Conservation (phyloP, 2,113 vertebrate species). For the Rhynchopsitta pachyrhyncha region DNA sequence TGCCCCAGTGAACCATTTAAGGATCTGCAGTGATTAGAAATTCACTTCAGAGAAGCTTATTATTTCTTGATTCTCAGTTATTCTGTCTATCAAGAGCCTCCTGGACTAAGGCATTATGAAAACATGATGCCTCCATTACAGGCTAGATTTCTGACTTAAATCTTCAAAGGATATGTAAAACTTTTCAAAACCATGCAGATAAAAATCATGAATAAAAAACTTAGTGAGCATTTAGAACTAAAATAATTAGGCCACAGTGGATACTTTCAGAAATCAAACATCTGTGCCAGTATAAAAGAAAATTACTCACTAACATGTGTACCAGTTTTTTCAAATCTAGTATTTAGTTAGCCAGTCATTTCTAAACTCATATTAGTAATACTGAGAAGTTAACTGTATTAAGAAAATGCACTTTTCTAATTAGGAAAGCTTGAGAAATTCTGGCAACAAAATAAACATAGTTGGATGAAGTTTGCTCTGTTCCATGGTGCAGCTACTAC, state of each 20-base stretch:
- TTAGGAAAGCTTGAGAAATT: neutral
- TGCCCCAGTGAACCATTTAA: constrained; percentile 54
- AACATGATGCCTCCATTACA: constrained; percentile 66
- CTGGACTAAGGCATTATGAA: constrained; percentile 58
- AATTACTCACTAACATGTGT: constrained; percentile 45
- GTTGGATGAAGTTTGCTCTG: neutral
- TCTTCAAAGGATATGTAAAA: constrained; percentile 60
- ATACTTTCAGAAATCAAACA: constrained; percentile 57
- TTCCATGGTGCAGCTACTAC: neutral
- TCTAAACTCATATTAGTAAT: constrained; percentile 2
- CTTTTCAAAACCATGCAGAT: constrained; percentile 48
- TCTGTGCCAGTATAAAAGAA: constrained; percentile 32
- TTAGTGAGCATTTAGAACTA: constrained; percentile 66
- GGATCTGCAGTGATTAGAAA: constrained; percentile 71
- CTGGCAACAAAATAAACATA: neutral
- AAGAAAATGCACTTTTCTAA: neutral
- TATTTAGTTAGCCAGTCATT: constrained; percentile 28
- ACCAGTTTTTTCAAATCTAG: constrained; percentile 9
- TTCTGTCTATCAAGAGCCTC: constrained; percentile 61
- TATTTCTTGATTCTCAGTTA: constrained; percentile 72
- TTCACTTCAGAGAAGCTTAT: constrained; percentile 68
- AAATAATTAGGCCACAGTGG: constrained; percentile 65
- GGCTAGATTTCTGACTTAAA: constrained; percentile 62
- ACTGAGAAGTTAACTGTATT: neutral
- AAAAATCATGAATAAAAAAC: constrained; percentile 68